Evolutionary conservation across 2,797 vertebrate genomes (phyloP).

Genomic region (Eutrigla gurnardus): DNA sequence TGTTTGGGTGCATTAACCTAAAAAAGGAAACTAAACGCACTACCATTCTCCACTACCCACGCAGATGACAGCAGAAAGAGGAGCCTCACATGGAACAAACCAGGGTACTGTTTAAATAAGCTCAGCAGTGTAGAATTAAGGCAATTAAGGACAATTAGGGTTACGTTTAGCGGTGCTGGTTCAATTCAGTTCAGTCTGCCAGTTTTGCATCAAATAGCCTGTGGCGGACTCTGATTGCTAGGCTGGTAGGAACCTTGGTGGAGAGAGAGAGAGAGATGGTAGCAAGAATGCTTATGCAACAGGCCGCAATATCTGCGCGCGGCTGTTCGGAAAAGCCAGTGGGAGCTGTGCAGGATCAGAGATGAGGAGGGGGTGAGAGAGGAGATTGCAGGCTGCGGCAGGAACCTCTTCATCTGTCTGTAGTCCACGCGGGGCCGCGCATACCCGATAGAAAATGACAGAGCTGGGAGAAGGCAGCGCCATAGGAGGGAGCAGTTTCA

Average conservation of each 20-base stretch:
- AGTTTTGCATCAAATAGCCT: constrained; percentile 71
- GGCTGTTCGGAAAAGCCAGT: constrained; percentile 58
- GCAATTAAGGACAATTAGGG: constrained; percentile 81
- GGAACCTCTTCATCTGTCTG: constrained; percentile 59
- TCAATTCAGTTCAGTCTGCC: constrained; percentile 64
- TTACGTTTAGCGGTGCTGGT: constrained; percentile 71
- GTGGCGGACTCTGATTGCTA: constrained; percentile 70
- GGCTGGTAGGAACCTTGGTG: constrained; percentile 67
- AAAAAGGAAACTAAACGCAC: constrained; percentile 31
- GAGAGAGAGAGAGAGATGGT: constrained; percentile 37
- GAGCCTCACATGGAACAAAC: constrained; percentile 63
- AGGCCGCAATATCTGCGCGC: constrained; percentile 69
- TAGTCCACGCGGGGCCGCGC: constrained; percentile 16
- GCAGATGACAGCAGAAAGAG: constrained; percentile 54
- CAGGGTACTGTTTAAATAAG: constrained; percentile 74
- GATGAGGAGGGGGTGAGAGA: constrained; percentile 27
- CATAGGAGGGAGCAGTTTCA: constrained; percentile 39
- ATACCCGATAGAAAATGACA: constrained; percentile 39
- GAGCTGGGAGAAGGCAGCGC: constrained; percentile 29
- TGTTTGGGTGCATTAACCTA: constrained; percentile 12
- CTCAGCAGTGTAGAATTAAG: constrained; percentile 75
- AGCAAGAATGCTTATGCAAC: constrained; percentile 80
- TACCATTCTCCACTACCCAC: constrained; percentile 16
- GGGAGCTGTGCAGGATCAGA: constrained; percentile 60
- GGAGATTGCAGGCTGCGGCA: constrained; percentile 35